Percentiles rank a stretch among this genome's conserved stretches.
Conservation (phyloP, 1,140 invertebrate genomes). For the Aphelenchoides fujianensis region DNA sequence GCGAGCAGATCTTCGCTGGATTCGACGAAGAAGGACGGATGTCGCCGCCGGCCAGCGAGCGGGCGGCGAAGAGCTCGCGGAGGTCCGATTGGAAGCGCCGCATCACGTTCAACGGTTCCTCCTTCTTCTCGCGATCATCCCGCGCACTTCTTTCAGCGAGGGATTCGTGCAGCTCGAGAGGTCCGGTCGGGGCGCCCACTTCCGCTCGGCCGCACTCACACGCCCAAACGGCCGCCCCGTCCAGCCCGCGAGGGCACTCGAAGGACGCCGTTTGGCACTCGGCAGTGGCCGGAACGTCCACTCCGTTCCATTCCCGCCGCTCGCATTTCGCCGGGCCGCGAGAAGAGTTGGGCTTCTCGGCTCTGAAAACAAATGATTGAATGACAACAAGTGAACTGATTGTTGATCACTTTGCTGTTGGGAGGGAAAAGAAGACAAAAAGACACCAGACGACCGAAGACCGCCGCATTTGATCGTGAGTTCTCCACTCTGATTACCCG, state of each 20-base stretch:
- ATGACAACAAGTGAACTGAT: too few species aligned
- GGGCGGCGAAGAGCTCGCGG: background rate
- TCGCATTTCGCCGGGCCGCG: background rate
- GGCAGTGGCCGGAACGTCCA: conserved; percentile 8
- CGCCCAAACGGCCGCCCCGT: background rate
- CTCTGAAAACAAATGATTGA: too few species aligned
- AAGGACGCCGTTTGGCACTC: conserved; percentile 7
- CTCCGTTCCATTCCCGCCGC: background rate
- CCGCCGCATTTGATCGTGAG: too few species aligned
- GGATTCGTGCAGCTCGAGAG: conserved; percentile 15
- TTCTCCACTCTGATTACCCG: too few species aligned
- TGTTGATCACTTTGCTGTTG: too few species aligned
- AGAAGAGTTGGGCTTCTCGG: background rate
- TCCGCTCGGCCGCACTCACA: conserved; percentile 13
- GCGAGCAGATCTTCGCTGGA: conserved; percentile 16
- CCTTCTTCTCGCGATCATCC: background rate
- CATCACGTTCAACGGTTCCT: conserved; percentile 13
- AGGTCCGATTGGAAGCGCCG: background rate
- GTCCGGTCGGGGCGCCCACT: conserved; percentile 17
- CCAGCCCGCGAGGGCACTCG: conserved; percentile 5
- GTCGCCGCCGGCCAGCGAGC: conserved; percentile 15
- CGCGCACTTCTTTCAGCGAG: conserved; percentile 25
- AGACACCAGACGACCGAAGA: too few species aligned
- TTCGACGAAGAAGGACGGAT: conserved; percentile 15
- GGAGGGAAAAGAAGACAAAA: too few species aligned